Evolutionary conservation across 30 jellyfish, hydroid and myxozoan genomes (phyloP).

Genomic region (Pelagia noctiluca): DNA sequence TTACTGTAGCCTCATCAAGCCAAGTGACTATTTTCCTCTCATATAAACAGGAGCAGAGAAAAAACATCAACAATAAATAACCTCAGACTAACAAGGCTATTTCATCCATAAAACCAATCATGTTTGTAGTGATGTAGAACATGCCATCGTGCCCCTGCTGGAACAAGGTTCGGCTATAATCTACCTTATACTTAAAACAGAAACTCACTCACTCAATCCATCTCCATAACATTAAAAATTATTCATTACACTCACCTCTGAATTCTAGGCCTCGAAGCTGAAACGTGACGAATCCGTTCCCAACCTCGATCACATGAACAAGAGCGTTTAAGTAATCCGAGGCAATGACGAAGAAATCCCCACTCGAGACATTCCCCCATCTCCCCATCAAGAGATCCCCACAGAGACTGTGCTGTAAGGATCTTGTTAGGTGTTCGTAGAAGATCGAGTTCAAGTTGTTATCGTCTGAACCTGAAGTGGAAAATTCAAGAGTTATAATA

Average conservation of each 20-base stretch:
- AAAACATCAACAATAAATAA: too few species aligned
- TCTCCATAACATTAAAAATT: too few species aligned
- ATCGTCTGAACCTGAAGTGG: conserved; percentile 91
- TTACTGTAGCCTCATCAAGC: too few species aligned
- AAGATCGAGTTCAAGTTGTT: conserved; percentile 93
- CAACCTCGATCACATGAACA: conserved; percentile 94
- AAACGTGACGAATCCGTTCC: conserved; percentile 95
- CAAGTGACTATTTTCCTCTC: too few species aligned
- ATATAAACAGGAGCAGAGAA: too few species aligned
- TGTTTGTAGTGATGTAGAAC: too few species aligned
- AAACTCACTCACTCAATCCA: too few species aligned
- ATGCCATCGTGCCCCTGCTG: too few species aligned
- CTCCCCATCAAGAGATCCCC: conserved; percentile 94
- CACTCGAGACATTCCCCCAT: conserved; percentile 97
- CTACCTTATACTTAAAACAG: too few species aligned
- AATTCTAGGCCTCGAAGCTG: conserved; percentile 96
- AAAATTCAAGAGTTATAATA: neutral
- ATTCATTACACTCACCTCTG: conserved; percentile 85
- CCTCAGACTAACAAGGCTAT: too few species aligned
- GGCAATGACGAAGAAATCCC: conserved; percentile 95
- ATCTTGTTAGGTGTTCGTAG: conserved; percentile 94
- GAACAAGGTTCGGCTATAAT: too few species aligned
- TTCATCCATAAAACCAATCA: too few species aligned
- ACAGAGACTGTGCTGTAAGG: conserved; percentile 91
- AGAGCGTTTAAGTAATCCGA: conserved; percentile 93